Evolutionary conservation across 1,140 invertebrate genomes (phyloP).

Genomic region (Cataglyphis hispanica): DNA sequence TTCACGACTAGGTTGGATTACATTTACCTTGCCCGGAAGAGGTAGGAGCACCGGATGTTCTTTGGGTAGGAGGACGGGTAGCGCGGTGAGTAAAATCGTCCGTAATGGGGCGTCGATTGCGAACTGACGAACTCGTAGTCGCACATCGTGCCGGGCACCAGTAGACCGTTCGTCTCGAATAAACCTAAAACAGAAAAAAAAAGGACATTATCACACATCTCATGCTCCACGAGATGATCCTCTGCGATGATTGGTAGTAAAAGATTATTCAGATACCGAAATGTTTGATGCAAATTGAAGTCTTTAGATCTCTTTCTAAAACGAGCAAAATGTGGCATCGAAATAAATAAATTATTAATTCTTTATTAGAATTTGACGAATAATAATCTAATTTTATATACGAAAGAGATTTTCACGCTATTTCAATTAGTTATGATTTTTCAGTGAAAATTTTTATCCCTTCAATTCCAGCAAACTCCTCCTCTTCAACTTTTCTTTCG

Average conservation of each 20-base stretch:
- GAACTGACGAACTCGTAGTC: slow-evolving; percentile 92
- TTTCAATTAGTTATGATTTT: not conserved
- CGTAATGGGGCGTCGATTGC: slow-evolving; percentile 88
- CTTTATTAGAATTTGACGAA: not conserved
- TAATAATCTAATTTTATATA: not conserved
- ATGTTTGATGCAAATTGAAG: too few species aligned
- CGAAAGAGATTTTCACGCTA: too few species aligned
- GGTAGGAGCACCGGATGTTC: slow-evolving; percentile 92
- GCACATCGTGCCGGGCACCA: slow-evolving; percentile 90
- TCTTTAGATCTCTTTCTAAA: too few species aligned
- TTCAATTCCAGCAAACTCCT: not conserved
- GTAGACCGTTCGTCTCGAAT: slow-evolving; percentile 91
- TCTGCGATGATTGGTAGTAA: too few species aligned
- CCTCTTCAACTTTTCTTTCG: not conserved
- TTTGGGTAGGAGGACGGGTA: slow-evolving; percentile 95
- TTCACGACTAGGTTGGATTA: slow-evolving; percentile 60
- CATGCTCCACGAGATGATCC: too few species aligned
- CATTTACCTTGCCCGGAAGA: slow-evolving; percentile 91
- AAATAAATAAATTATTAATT: too few species aligned
- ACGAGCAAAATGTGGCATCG: too few species aligned
- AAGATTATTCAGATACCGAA: too few species aligned
- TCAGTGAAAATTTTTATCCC: not conserved
- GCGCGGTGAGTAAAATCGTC: slow-evolving; percentile 93
- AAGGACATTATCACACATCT: not conserved
- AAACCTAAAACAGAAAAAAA: slow-evolving; percentile 88